Evolutionary conservation across 2,113 vertebrate genomes (phyloP).

Genomic region (Coptodon rendalli): DNA sequence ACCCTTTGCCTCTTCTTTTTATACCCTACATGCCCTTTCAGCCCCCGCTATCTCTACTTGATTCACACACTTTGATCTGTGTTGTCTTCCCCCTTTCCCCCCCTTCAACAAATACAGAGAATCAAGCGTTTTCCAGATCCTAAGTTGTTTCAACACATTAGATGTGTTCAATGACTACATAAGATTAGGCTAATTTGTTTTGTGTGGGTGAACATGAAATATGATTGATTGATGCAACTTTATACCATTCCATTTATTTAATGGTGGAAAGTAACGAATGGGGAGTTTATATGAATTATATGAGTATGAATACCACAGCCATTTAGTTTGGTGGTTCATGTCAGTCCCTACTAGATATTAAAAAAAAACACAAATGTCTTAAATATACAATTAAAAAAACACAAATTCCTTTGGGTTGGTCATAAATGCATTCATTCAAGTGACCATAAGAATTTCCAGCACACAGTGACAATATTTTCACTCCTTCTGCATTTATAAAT

Average conservation of each 20-base stretch:
- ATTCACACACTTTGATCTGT: slow-evolving; percentile 15
- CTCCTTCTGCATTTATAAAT: background rate
- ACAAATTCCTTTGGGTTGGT: background rate
- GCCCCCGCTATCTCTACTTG: background rate
- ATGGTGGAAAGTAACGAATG: background rate
- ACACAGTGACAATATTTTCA: background rate
- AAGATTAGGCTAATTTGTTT: background rate
- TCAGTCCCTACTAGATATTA: background rate
- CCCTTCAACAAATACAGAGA: background rate
- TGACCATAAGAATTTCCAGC: background rate
- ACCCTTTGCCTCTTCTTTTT: background rate
- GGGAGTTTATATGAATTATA: background rate
- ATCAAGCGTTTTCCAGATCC: background rate
- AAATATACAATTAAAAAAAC: background rate
- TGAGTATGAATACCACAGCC: background rate
- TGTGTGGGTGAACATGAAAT: background rate
- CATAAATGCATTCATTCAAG: background rate
- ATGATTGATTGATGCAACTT: background rate
- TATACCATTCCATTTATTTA: background rate
- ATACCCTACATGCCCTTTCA: background rate
- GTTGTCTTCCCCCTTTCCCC: background rate
- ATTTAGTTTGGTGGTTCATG: background rate
- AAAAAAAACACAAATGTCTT: background rate
- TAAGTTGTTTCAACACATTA: background rate
- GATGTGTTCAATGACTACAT: background rate